Evolutionary conservation across 2,113 vertebrate species (phyloP).

Genomic region (Kryptolebias marmoratus): DNA sequence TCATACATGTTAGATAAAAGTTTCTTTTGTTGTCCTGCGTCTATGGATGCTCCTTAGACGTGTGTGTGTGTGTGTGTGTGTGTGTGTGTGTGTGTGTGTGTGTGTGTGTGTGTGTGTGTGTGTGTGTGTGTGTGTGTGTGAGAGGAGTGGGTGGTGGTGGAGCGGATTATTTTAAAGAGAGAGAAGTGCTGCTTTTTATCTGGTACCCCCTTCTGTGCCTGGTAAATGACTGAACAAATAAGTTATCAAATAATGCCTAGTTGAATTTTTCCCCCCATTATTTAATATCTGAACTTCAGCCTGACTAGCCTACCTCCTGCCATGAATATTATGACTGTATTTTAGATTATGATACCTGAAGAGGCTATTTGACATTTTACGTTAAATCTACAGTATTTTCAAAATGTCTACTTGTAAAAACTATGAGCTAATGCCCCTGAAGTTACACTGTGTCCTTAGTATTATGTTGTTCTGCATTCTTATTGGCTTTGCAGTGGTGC

Average conservation of each 20-base stretch:
- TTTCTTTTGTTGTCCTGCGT: constrained; percentile 22
- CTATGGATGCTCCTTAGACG: constrained; percentile 3
- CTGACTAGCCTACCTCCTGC: background rate
- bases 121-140: no score
- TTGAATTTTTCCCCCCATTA: constrained; percentile 18
- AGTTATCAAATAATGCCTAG: constrained; percentile 7
- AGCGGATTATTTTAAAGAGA: background rate
- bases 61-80: background rate
- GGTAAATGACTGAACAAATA: constrained; percentile 27
- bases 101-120: no score
- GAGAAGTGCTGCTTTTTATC: constrained; percentile 7
- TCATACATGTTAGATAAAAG: constrained; percentile 21
- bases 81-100: no score
- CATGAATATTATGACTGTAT: constrained; percentile 1
- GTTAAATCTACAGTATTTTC: background rate
- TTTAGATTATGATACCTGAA: constrained; percentile 5
- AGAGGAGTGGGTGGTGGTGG: no score
- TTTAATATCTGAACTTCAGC: constrained; percentile 20
- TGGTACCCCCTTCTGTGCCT: background rate
- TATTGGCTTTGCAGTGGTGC: background rate
- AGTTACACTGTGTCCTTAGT: no score
- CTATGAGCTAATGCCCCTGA: background rate
- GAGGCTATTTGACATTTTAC: background rate
- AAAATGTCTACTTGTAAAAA: background rate
- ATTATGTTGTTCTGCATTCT: background rate